Conservation (phyloP, 2,113 vertebrate genomes). For the Odocoileus virginianus region DNA sequence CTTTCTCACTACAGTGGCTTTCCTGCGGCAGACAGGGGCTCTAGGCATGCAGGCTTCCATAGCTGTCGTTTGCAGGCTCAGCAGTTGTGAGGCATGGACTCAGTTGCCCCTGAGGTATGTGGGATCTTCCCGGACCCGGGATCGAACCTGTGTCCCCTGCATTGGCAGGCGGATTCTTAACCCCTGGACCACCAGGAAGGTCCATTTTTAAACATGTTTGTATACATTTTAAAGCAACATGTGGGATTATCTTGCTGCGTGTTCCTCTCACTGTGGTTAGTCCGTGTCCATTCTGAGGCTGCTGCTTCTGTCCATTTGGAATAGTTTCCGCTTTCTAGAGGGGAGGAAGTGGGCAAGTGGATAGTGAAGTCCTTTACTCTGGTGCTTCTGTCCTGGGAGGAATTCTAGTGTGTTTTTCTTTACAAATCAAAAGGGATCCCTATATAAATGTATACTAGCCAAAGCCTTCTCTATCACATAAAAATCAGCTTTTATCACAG, state of each 20-base stretch:
- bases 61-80: not conserved
- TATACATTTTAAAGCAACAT: not conserved
- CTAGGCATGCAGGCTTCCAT: rapidly evolving
- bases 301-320: no score
- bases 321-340: not conserved
- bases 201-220: not conserved
- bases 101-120: not conserved
- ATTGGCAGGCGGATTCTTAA: not conserved
- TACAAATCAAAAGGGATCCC: not conserved
- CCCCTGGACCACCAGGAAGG: not conserved
- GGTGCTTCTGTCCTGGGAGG: not conserved
- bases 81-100: rapidly evolving
- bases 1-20: rapidly evolving
- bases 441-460: no score
- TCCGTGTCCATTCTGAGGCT: not conserved
- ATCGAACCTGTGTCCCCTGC: not conserved
- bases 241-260: rapidly evolving
- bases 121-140: not conserved
- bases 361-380: not conserved
- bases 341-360: rapidly evolving
- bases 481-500: not conserved
- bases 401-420: not conserved
- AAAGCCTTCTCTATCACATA: not conserved
- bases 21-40: not conserved
- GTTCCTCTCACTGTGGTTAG: not conserved